Evolutionary conservation across 2,797 vertebrate genomes (phyloP), one percentile per base, ranked within the genome.

Genomic region (Etheostoma perlongum): DNA sequence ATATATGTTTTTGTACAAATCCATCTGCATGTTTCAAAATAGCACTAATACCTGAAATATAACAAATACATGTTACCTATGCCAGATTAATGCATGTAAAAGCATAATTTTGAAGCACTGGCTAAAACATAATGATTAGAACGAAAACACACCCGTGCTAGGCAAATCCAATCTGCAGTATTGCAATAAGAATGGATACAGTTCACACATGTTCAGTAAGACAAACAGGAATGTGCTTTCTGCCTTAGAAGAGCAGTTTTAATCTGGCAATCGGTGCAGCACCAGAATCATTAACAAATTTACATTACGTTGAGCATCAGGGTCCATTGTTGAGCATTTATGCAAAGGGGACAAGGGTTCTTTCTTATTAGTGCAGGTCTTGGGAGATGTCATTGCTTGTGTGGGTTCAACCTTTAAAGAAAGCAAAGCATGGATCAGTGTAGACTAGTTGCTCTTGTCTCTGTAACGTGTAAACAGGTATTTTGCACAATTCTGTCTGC

Each of bases 291-390:
- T 91, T 82, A 92, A 72, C 75, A 74, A 25, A 81, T 84, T 82
- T 85, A 78, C 81, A 74, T 85, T 79, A 74, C 21, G 44, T 76
- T 66, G 70, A 87, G 86, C 82, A 77, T 87, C 83, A 40, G 66
- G 79, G 74, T 88, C 71, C 82, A 82, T 88, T 88, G 90, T 93
- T 91, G 89, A 93, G 87, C 85, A 76, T 91, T 92, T 89, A 91
- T 93, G 90, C 82, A 90, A 92, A 91, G 91, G 58, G 86, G 64
- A 33, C 75, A 59, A 33, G 64, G 73, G 48, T 82, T 85, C 67
- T 86, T 75, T 93, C 89, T 90, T 89, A 91, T 84, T 83, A 66
- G 82, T 91, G 92, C 92, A 91, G 91, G 92, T 92, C 90, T 83
- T 70, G 82, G 92, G 90, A 92, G 90, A 91, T 86, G 89, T 94